Evolutionary conservation across 2,797 vertebrate genomes (phyloP).

Genomic region (Scolopax rusticola): DNA sequence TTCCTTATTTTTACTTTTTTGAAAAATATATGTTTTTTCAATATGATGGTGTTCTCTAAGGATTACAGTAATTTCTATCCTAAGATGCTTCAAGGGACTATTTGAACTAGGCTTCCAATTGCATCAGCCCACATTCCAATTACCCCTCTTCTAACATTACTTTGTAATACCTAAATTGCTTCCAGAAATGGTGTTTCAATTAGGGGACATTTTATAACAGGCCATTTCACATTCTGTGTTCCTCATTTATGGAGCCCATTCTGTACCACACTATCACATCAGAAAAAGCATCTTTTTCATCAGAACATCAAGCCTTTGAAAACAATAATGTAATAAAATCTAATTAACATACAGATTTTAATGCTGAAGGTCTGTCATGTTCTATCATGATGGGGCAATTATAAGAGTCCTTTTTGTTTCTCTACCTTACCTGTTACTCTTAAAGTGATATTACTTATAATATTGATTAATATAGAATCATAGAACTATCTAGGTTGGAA

Average conservation of each 20-base stretch:
- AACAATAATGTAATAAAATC: slow-evolving; percentile 37
- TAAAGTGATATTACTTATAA: background rate
- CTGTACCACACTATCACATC: background rate
- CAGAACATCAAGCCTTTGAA: slow-evolving; percentile 11
- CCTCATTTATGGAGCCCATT: background rate
- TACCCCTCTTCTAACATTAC: slow-evolving; percentile 32
- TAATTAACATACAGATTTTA: slow-evolving; percentile 34
- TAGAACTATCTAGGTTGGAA: too few species aligned
- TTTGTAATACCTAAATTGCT: slow-evolving; percentile 42
- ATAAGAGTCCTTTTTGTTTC: background rate
- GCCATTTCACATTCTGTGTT: background rate
- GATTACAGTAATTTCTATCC: background rate
- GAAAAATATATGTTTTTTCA: background rate
- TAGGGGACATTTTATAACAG: slow-evolving; percentile 44
- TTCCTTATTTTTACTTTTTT: background rate
- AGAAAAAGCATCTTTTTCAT: background rate
- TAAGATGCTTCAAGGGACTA: slow-evolving; percentile 31
- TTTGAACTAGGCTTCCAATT: slow-evolving; percentile 31
- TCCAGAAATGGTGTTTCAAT: slow-evolving; percentile 57
- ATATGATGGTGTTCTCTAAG: background rate
- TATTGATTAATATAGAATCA: background rate
- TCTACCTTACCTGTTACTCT: background rate
- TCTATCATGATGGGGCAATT: background rate
- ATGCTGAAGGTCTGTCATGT: background rate
- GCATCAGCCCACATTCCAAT: slow-evolving; percentile 50